Conservation (phyloP, 1,140 invertebrate species). For the Stenopsyche tienmushanensis region DNA sequence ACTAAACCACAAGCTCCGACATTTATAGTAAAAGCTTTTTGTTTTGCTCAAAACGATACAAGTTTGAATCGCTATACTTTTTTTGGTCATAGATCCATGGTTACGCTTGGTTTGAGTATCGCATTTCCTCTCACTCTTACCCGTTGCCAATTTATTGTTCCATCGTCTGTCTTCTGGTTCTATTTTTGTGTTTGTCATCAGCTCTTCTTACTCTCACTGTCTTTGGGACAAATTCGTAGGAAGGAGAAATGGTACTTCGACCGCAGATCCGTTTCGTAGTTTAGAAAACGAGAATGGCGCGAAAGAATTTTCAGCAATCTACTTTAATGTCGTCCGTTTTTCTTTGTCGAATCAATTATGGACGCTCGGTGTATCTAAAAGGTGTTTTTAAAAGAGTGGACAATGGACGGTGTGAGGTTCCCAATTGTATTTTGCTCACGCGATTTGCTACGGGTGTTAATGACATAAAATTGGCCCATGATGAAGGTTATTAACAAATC, state of each 20-base stretch:
- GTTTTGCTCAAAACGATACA: constrained; percentile 29
- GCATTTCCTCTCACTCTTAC: constrained; percentile 23
- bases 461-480: background rate
- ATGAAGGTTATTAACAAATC: too few relatives aligned
- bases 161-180: constrained; percentile 4
- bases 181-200: constrained; percentile 22
- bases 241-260: constrained; percentile 10
- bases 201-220: constrained; percentile 39
- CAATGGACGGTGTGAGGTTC: background rate
- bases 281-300: background rate
- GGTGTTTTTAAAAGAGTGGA: background rate
- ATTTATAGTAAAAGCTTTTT: constrained; percentile 38
- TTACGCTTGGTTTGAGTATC: constrained; percentile 20
- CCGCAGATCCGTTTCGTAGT: constrained; percentile 9
- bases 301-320: background rate
- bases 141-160: too few relatives aligned
- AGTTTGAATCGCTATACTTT: constrained; percentile 24
- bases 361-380: background rate
- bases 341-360: constrained; percentile 12
- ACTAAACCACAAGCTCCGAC: constrained; percentile 27
- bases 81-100: constrained; percentile 31
- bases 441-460: background rate
- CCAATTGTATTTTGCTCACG: background rate
- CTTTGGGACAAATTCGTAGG: background rate
- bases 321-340: background rate